A percentile compares a stretch with the other conserved stretches of the same genome.
These are phyloP conservation scores for Brenthis hecate DNA, from an alignment of 2,888 invertebrate species.

Conservation along the genomic window DNA sequence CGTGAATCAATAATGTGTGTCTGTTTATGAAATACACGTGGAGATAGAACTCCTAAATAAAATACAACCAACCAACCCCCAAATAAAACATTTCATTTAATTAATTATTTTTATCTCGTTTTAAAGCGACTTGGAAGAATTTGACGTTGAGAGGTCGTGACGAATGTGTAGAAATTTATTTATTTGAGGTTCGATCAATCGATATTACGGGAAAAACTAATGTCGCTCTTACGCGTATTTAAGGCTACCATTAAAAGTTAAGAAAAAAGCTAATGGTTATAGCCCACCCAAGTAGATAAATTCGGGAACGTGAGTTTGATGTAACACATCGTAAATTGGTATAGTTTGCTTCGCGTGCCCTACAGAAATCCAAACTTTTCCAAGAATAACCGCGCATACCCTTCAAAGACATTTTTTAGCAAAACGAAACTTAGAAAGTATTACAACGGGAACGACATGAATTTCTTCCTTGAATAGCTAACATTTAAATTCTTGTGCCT, in stretches of 20 bases:
- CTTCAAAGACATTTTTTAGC: conserved; percentile 74
- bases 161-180: conserved; percentile 4
- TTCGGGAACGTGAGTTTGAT: conserved; percentile 67
- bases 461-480: conserved; percentile 72
- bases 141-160: neutral
- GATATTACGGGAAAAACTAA: conserved; percentile 55
- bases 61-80: no score
- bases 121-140: neutral
- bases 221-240: conserved; percentile 58
- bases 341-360: conserved; percentile 61
- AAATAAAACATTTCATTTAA: no score
- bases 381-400: conserved; percentile 69
- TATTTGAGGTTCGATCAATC: conserved; percentile 14
- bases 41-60: no score
- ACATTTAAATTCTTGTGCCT: conserved; percentile 76
- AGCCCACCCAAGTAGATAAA: conserved; percentile 76
- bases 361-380: conserved; percentile 59
- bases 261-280: conserved; percentile 72
- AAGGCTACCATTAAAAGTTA: conserved; percentile 67
- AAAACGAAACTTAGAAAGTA: conserved; percentile 71
- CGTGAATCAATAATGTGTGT: no score
- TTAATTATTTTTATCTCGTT: no score
- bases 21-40: no score
- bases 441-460: conserved; percentile 66
- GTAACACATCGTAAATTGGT: conserved; percentile 75